Percentiles rank a stretch among this genome's conserved stretches.
Evolutionary conservation across 37 sponge, comb jelly and placozoan genomes (phyloP).

Genomic region (Petrosia ficiformis): DNA sequence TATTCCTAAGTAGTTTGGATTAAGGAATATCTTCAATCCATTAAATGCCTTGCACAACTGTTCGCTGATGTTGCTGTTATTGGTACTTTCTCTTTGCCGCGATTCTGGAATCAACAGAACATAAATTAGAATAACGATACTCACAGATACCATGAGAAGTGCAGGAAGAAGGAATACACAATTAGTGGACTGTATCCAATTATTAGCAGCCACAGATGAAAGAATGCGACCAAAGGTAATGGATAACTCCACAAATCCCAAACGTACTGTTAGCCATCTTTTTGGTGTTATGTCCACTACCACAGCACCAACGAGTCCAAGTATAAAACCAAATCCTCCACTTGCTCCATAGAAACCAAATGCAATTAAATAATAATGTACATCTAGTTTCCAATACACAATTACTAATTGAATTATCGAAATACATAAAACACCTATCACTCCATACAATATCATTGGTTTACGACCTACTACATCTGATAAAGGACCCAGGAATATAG

Average conservation of each 20-base stretch:
- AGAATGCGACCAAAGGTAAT: slow-evolving; percentile 22
- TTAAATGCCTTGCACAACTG: slow-evolving; percentile 20
- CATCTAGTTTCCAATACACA: slow-evolving; percentile 3
- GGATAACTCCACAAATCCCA: slow-evolving; percentile 32
- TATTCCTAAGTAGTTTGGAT: not conserved
- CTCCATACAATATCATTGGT: slow-evolving; percentile 14
- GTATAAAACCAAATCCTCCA: slow-evolving; percentile 44
- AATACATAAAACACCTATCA: not conserved
- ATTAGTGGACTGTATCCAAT: slow-evolving; percentile 28
- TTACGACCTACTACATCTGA: slow-evolving; percentile 51
- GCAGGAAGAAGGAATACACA: slow-evolving; percentile 28
- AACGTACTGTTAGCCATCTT: slow-evolving; percentile 26
- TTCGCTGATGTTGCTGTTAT: not conserved
- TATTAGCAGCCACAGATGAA: not conserved
- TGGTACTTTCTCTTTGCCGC: not conserved
- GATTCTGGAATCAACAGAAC: slow-evolving; percentile 63
- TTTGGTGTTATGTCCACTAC: slow-evolving; percentile 39
- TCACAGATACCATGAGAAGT: slow-evolving; percentile 6
- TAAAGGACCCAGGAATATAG: slow-evolving; percentile 41
- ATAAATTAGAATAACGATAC: too few relatives aligned
- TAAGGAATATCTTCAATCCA: slow-evolving; percentile 41
- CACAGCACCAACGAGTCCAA: slow-evolving; percentile 30
- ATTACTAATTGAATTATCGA: slow-evolving; percentile 7
- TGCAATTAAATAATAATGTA: slow-evolving; percentile 8
- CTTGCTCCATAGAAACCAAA: slow-evolving; percentile 10